Evolutionary conservation across 2,797 vertebrate species (phyloP), one percentile per base, ranked within the genome.

Genomic region (Poliocrania exsul): DNA sequence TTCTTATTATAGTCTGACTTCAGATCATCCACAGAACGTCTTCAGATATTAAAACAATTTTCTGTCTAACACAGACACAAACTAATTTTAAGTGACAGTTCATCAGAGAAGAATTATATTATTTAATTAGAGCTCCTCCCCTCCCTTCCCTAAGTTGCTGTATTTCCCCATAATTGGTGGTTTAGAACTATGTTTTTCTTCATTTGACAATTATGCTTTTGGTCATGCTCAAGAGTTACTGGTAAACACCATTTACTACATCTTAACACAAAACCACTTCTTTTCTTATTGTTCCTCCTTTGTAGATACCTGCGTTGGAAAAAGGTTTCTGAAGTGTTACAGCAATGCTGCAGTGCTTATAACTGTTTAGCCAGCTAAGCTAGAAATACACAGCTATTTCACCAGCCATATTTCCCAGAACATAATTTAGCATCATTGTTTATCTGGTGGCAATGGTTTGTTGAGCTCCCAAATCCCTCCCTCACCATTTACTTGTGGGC

Each of bases 51-150:
- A 75, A 81, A 88, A 49, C 7, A 0, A 4, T 54, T 92, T 89
- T 92, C 64, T 72, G 26, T 47, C 74, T 92, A 74, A 88, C 50
- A 92, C 89, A 81, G 89, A 92, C 35, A 86, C 29, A 73, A 91
- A 73, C 13, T 60, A 77, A 70, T 74, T 74, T 66, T 51, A 89
- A 88, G 61, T 57, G 61, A 83, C 54, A 83, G 69, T 74, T 91
- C 42, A 86, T 61, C 53, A 83, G 28, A 38, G 46, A 81, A 85
- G 19, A 71, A 88, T 64, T 57, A 10, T 18, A 67, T 78, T 67
- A 64, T 81, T 85, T 89, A 82, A 87, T 74, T 78, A 72, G 26
- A 88, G 38, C 2, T 10, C 13, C 21, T 3, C 7, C 10, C 8
- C 10, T 6, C 37, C 9, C 10, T 49, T 24, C 18, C 33, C 5